These are phyloP conservation scores for Potamilus streckersoni DNA, from an alignment of 1,140 invertebrate species.

Conservation along the genomic window DNA sequence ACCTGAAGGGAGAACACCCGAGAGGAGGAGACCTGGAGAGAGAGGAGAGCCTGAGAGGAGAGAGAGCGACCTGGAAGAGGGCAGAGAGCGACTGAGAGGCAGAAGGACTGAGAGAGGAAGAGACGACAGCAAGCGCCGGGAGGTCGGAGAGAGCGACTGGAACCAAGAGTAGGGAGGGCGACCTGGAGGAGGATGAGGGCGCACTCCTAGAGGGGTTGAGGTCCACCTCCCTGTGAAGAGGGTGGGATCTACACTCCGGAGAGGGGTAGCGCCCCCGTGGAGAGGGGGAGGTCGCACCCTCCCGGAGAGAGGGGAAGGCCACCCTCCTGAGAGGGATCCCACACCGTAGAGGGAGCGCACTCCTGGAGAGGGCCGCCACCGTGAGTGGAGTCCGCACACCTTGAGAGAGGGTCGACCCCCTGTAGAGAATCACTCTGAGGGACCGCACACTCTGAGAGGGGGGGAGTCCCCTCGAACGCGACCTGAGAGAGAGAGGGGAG, in stretches of 20 bases:
- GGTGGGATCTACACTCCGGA: neutral
- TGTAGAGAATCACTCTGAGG: too few relatives aligned
- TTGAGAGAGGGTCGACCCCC: too few relatives aligned
- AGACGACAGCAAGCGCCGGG: neutral
- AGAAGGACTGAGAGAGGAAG: constrained; percentile 2
- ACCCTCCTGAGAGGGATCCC: too few relatives aligned
- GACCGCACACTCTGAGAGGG: too few relatives aligned
- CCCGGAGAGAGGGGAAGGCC: too few relatives aligned
- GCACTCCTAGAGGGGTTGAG: neutral
- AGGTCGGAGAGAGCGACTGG: neutral
- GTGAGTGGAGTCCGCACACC: too few relatives aligned
- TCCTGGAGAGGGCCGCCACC: too few relatives aligned
- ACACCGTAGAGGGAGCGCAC: too few relatives aligned
- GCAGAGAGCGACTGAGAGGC: constrained; percentile 1
- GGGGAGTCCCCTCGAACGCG: too few relatives aligned
- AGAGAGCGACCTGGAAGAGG: neutral
- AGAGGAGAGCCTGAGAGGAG: neutral
- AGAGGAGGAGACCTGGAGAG: neutral
- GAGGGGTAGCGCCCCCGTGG: constrained; percentile 1
- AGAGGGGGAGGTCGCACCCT: constrained; percentile 3
- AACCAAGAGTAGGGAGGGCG: constrained; percentile 1
- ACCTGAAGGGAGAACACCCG: neutral
- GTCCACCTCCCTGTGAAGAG: too few relatives aligned
- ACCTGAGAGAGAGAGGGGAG: too few relatives aligned
- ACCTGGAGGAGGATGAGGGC: neutral